Evolutionary conservation across 2,888 invertebrate species (phyloP).

Genomic region (Lycophotia porphyrea): DNA sequence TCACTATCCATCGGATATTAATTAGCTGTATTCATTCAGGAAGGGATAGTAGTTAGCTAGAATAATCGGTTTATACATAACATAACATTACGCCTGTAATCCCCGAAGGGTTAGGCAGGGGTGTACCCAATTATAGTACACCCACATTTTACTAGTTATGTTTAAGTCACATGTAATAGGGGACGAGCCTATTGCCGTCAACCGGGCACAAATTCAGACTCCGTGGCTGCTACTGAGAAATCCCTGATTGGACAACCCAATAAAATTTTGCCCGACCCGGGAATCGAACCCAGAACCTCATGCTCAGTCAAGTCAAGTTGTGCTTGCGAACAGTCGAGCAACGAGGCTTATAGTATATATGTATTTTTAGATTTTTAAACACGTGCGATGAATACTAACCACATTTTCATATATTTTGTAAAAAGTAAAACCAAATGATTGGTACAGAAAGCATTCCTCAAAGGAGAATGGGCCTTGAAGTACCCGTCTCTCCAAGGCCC

Average conservation of each 20-base stretch:
- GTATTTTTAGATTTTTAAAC: not conserved
- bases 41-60: not conserved
- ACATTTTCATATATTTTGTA: not conserved
- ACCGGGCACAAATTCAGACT: not conserved
- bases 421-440: not conserved
- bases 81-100: not conserved
- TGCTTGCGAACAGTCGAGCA: too few relatives aligned
- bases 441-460: not conserved
- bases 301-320: too few relatives aligned
- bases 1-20: conserved; percentile 36
- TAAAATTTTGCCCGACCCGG: not conserved
- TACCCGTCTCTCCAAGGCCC: not conserved
- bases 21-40: conserved; percentile 25
- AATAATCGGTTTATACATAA: conserved; percentile 7
- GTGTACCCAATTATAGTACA: not conserved
- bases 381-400: not conserved
- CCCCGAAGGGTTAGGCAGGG: not conserved
- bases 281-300: not conserved
- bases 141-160: not conserved
- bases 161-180: not conserved
- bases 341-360: not conserved
- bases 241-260: not conserved
- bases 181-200: not conserved
- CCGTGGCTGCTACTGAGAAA: not conserved
- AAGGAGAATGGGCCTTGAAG: not conserved